Percentiles rank a stretch among this genome's conserved stretches.
Conservation (phyloP, 2,113 vertebrate species). For the Nipponia nippon region DNA sequence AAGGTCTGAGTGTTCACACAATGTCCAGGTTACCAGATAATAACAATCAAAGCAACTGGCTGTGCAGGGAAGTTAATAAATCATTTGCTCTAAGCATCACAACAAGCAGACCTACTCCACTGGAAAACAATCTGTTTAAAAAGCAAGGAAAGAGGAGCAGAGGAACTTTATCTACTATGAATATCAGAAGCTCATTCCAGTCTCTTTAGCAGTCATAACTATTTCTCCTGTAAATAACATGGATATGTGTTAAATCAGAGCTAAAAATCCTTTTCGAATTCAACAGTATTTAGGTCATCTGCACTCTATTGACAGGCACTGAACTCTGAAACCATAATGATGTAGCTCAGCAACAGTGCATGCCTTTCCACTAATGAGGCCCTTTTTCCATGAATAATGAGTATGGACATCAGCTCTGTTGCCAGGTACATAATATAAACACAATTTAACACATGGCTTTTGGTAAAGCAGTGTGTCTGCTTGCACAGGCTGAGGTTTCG, state of each 20-base stretch:
- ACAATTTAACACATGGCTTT: constrained; percentile 68
- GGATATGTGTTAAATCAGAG: constrained; percentile 27
- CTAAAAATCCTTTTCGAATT: constrained; percentile 66
- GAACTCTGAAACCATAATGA: constrained; percentile 64
- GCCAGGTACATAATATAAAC: constrained; percentile 77
- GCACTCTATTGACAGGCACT: constrained; percentile 64
- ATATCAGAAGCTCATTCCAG: constrained; percentile 21
- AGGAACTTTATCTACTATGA: constrained; percentile 7
- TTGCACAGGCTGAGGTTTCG: constrained; percentile 64
- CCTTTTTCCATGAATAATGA: constrained; percentile 76
- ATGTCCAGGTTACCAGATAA: not conserved
- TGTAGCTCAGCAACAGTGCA: constrained; percentile 66
- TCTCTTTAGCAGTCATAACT: constrained; percentile 50
- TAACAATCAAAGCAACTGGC: not conserved
- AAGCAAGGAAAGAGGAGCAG: not conserved
- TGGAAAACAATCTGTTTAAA: not conserved
- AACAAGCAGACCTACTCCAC: not conserved
- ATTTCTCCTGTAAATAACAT: constrained; percentile 61
- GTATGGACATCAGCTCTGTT: constrained; percentile 73
- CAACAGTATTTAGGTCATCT: constrained; percentile 69
- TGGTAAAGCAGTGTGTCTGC: constrained; percentile 64
- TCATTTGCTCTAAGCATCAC: not conserved
- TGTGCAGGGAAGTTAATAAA: not conserved
- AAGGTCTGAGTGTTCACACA: constrained; percentile 3
- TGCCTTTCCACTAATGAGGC: constrained; percentile 69